A percentile compares a stretch with the other conserved stretches of the same genome.
Conservation (phyloP, 2,113 vertebrate species). For the Xiphorhynchus elegans region DNA sequence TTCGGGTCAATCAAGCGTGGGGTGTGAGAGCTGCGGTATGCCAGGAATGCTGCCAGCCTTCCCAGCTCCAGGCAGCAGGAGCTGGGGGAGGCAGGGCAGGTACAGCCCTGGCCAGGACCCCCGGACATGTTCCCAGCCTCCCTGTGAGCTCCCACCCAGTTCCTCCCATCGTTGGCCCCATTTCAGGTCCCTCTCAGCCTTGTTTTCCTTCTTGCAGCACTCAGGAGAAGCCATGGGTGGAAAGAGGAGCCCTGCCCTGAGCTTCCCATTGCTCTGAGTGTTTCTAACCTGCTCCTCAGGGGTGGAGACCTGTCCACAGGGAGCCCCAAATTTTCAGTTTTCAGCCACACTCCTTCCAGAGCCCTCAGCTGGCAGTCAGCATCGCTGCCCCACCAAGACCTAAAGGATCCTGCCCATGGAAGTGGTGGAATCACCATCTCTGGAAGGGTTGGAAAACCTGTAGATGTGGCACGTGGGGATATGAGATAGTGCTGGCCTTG, state of each 20-base stretch:
- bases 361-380: not conserved
- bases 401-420: not conserved
- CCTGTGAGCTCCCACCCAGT: not conserved
- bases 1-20: not conserved
- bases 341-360: not conserved
- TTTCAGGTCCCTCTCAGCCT: not conserved
- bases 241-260: not conserved
- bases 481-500: not conserved
- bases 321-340: not conserved
- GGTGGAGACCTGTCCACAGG: too few relatives aligned
- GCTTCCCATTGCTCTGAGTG: not conserved
- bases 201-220: not conserved
- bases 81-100: not conserved
- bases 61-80: not conserved
- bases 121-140: not conserved
- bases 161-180: rapidly evolving
- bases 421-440: not conserved
- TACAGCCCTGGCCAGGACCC: not conserved
- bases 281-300: not conserved
- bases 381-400: not conserved
- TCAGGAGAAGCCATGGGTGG: not conserved
- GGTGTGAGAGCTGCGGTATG: conserved; percentile 30
- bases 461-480: not conserved
- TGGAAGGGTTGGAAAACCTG: not conserved
- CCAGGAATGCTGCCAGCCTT: conserved; percentile 59